These are phyloP conservation scores for Strigops habroptila DNA, from an alignment of 2,113 vertebrate species.

Conservation along the genomic window DNA sequence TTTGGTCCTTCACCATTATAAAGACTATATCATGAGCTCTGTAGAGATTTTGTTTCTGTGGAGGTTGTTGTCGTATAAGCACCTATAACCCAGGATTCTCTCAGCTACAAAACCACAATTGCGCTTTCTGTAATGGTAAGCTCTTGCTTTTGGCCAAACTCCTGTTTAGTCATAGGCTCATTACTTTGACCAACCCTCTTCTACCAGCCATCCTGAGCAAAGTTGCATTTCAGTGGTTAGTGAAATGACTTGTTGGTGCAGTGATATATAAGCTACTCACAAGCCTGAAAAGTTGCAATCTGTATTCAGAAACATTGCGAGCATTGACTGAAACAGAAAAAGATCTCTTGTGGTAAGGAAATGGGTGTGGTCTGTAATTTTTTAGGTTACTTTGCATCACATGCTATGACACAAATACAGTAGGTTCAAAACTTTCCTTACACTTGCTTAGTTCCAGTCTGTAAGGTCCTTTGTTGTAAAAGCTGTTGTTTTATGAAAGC, in stretches of 20 bases:
- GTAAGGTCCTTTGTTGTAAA: not conserved
- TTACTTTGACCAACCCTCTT: not conserved
- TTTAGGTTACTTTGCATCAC: accelerated
- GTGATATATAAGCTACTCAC: not conserved
- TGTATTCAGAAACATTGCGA: accelerated
- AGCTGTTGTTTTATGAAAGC: not conserved
- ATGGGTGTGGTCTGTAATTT: accelerated
- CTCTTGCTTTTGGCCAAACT: not conserved
- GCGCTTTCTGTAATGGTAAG: not conserved
- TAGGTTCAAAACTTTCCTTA: not conserved
- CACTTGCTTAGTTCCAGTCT: not conserved
- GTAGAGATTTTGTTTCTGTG: not conserved
- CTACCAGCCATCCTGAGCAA: not conserved
- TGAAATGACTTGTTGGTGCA: not conserved
- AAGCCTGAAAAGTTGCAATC: not conserved
- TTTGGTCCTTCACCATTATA: not conserved
- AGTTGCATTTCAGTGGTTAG: not conserved
- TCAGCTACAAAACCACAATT: not conserved
- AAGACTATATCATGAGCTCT: not conserved
- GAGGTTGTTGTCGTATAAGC: not conserved
- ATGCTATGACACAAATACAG: not conserved
- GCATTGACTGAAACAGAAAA: not conserved
- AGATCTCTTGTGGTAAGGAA: not conserved
- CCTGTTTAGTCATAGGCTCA: not conserved
- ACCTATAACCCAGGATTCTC: not conserved